phyloP scores from a whole-genome alignment of 2,888 invertebrate genomes.

The Chironomus riparius region DNA sequence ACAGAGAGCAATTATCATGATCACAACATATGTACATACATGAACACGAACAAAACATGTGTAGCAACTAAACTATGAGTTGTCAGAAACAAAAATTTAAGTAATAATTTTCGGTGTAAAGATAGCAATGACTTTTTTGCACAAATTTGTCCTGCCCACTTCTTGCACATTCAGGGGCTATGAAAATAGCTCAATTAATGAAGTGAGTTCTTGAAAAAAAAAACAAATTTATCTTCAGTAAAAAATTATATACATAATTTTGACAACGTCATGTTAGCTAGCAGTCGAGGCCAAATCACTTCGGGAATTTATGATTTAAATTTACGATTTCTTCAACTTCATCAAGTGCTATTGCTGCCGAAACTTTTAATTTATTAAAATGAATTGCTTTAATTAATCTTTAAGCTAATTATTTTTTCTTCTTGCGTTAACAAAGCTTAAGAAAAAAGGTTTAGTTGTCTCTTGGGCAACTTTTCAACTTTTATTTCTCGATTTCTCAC shows the following conservation, averaged over 20 bases:
- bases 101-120: no score
- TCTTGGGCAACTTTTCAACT: no score
- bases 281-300: conserved; percentile 10
- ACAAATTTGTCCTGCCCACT: no score
- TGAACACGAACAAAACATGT: no score
- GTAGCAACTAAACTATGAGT: no score
- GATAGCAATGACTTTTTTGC: no score
- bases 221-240: no score
- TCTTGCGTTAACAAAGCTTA: no score
- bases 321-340: conserved; percentile 3
- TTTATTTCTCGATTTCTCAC: no score
- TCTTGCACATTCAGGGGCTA: background rate
- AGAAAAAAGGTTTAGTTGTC: background rate
- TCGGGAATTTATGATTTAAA: conserved; percentile 19
- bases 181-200: background rate
- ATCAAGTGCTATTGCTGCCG: background rate
- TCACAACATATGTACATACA: no score
- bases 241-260: background rate
- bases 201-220: background rate
- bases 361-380: conserved; percentile 7
- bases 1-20: no score
- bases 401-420: conserved; percentile 9
- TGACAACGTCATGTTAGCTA: conserved; percentile 22
- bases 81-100: no score
- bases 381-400: conserved; percentile 18